These are phyloP conservation scores for Oreocharis arfaki DNA, from an alignment of 2,113 vertebrate species.

Conservation along the genomic window DNA sequence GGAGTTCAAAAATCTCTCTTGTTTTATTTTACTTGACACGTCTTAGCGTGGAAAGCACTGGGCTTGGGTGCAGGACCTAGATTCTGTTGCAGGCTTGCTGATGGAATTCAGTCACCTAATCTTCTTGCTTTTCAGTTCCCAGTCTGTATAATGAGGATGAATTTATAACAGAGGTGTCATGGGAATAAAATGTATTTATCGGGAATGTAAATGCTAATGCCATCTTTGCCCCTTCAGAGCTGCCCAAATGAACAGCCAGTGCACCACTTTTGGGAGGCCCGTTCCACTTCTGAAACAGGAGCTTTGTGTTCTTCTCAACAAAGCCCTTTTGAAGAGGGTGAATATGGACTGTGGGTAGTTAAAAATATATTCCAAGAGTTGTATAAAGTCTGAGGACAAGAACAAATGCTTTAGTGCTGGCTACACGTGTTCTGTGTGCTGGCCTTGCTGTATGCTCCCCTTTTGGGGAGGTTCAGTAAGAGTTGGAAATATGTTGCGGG, in stretches of 20 bases:
- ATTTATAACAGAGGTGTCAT: neutral
- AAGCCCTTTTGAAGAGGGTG: neutral
- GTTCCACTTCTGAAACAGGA: neutral
- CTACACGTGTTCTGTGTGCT: neutral
- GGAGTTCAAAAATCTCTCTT: neutral
- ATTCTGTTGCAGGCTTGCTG: neutral
- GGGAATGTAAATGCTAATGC: neutral
- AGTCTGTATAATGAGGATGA: neutral
- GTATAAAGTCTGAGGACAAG: neutral
- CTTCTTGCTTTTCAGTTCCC: neutral
- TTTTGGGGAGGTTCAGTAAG: neutral
- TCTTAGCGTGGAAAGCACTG: neutral
- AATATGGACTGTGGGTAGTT: neutral
- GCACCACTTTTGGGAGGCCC: neutral
- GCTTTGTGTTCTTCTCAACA: neutral
- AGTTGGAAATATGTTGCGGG: neutral
- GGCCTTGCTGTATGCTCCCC: neutral
- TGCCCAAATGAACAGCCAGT: neutral
- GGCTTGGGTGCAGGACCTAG: neutral
- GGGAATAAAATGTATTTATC: neutral
- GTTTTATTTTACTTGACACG: neutral
- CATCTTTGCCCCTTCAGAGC: neutral
- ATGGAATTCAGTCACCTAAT: neutral
- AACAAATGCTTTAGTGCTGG: conserved; percentile 2
- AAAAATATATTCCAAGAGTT: neutral